These are phyloP conservation scores for Lerema accius DNA, from an alignment of 1,140 invertebrate species.

Conservation along the genomic window DNA sequence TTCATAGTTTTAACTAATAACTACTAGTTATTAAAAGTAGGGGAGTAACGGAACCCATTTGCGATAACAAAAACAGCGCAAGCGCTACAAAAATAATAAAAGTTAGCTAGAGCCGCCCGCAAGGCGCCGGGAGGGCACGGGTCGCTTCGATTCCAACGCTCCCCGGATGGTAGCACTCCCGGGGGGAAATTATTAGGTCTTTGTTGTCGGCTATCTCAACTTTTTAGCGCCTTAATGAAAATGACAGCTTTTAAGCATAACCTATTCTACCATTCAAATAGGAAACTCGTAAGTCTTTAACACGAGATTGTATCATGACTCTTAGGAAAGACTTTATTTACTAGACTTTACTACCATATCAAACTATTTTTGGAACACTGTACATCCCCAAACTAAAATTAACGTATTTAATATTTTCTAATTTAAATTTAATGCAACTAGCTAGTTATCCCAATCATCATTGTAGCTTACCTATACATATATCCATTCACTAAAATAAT, in stretches of 20 bases:
- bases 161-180: conserved; percentile 57
- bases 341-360: too few relatives aligned
- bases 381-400: too few relatives aligned
- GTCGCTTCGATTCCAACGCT: conserved; percentile 43
- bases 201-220: conserved; percentile 50
- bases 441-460: too few relatives aligned
- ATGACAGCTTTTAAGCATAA: conserved; percentile 19
- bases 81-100: conserved; percentile 69
- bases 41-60: conserved; percentile 47
- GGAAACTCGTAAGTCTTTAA: too few relatives aligned
- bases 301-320: too few relatives aligned
- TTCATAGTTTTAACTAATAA: conserved; percentile 14
- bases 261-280: too few relatives aligned
- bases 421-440: too few relatives aligned
- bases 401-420: too few relatives aligned
- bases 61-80: conserved; percentile 60
- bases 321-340: too few relatives aligned
- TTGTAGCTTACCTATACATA: too few relatives aligned
- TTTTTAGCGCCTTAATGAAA: conserved; percentile 51
- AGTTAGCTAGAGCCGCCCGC: conserved; percentile 57
- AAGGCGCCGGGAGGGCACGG: conserved; percentile 50
- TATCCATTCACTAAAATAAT: too few relatives aligned
- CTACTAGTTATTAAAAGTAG: conserved; percentile 18
- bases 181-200: conserved; percentile 55
- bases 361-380: too few relatives aligned